Evolutionary conservation across 1,140 invertebrate genomes (phyloP).

Genomic region (Procambarus virginalis): DNA sequence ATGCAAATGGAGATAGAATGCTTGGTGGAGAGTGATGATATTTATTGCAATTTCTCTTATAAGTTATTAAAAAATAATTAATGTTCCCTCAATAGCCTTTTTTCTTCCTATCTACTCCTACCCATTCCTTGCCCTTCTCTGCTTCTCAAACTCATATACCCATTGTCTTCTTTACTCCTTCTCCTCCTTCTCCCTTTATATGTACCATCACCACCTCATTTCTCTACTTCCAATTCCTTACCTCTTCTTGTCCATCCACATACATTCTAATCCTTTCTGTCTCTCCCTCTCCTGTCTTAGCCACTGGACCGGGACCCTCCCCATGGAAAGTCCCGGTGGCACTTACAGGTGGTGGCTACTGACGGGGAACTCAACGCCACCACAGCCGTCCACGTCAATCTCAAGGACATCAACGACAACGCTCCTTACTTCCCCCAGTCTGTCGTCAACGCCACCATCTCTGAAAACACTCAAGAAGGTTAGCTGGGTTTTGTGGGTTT

Average conservation of each 20-base stretch:
- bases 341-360: background rate
- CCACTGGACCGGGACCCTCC: conserved; percentile 23
- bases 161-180: too few relatives aligned
- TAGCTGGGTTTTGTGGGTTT: background rate
- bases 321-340: conserved; percentile 5
- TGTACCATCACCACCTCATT: too few relatives aligned
- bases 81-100: too few relatives aligned
- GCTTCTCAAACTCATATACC: too few relatives aligned
- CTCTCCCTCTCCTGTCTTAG: background rate
- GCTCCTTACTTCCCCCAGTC: conserved; percentile 7
- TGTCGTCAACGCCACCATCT: conserved; percentile 17
- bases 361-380: conserved; percentile 10
- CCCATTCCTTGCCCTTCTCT: too few relatives aligned
- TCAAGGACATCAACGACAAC: conserved; percentile 37
- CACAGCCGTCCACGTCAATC: conserved; percentile 29
- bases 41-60: too few relatives aligned
- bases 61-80: too few relatives aligned
- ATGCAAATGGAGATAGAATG: too few relatives aligned
- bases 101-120: too few relatives aligned
- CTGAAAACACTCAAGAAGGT: conserved; percentile 16
- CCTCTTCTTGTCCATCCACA: background rate
- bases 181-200: too few relatives aligned
- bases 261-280: background rate
- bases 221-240: background rate
- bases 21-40: too few relatives aligned